Conservation (phyloP, 2,888 invertebrate genomes). For the Andrena hattorfiana region DNA sequence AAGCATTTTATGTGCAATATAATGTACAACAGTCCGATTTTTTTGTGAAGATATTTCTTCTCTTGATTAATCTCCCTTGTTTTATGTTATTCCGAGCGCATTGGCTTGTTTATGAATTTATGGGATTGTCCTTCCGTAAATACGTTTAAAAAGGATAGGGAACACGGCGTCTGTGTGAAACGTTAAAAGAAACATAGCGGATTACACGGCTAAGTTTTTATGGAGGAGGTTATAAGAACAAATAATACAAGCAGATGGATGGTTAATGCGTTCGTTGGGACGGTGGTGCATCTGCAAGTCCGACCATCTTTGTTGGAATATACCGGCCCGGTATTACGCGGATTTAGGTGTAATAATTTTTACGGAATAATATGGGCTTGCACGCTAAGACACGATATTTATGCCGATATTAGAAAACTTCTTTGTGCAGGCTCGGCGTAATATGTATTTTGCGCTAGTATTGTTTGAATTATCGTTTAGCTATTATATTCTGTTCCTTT, state of each 20-base stretch:
- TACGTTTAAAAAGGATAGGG: constrained; percentile 51
- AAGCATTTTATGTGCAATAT: background rate
- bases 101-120: constrained; percentile 64
- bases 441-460: background rate
- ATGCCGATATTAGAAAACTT: constrained; percentile 36
- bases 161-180: constrained; percentile 39
- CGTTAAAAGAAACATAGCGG: constrained; percentile 51
- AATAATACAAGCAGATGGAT: constrained; percentile 52
- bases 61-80: constrained; percentile 26
- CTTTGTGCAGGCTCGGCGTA: no score
- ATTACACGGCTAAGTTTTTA: constrained; percentile 65
- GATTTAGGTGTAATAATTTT: constrained; percentile 39
- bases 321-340: constrained; percentile 26
- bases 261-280: constrained; percentile 51
- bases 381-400: constrained; percentile 15
- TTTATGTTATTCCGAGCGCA: constrained; percentile 11
- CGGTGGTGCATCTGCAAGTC: constrained; percentile 1
- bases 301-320: constrained; percentile 23
- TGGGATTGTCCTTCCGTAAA: constrained; percentile 43
- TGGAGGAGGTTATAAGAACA: constrained; percentile 53
- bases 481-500: background rate
- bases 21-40: background rate
- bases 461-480: background rate
- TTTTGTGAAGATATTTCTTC: constrained; percentile 18
- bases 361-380: constrained; percentile 25